Conservation (phyloP, 92 coral and sea anemone species). For the Phenganax subtilis region DNA sequence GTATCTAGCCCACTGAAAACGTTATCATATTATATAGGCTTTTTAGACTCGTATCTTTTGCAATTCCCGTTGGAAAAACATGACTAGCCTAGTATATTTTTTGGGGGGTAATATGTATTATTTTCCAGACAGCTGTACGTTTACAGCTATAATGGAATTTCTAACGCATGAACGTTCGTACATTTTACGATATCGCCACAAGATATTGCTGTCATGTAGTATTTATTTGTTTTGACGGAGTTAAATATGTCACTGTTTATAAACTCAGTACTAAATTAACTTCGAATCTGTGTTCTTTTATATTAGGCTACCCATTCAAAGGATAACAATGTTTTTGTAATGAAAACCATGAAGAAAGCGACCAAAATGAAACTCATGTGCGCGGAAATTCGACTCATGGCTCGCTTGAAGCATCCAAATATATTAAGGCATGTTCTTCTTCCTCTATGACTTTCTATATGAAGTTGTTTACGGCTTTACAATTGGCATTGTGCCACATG, state of each 20-base stretch:
- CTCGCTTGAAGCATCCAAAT: slow-evolving; percentile 71
- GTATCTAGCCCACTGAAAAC: too few relatives aligned
- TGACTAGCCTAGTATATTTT: neutral
- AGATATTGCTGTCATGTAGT: neutral
- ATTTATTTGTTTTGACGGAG: neutral
- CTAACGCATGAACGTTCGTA: neutral
- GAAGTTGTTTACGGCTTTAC: neutral
- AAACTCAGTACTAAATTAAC: neutral
- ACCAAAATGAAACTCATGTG: slow-evolving; percentile 54
- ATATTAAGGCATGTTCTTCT: slow-evolving; percentile 55
- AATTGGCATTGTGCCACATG: slow-evolving; percentile 1
- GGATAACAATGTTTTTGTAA: slow-evolving; percentile 35
- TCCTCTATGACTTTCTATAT: neutral
- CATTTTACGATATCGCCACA: neutral
- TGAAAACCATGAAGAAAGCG: slow-evolving; percentile 52
- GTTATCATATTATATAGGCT: too few relatives aligned
- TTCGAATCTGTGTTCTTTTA: slow-evolving; percentile 9
- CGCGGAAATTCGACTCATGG: slow-evolving; percentile 67
- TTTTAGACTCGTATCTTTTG: too few relatives aligned
- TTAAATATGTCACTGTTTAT: too few relatives aligned
- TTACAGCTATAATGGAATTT: neutral
- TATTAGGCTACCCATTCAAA: slow-evolving; percentile 23
- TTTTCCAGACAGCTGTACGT: slow-evolving; percentile 7
- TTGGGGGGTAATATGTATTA: too few relatives aligned
- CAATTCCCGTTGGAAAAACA: neutral